Percentiles rank a stretch among this genome's conserved stretches.
These are phyloP conservation scores for Enteromius treurensis DNA, from an alignment of 2,797 vertebrate genomes.

Conservation along the genomic window DNA sequence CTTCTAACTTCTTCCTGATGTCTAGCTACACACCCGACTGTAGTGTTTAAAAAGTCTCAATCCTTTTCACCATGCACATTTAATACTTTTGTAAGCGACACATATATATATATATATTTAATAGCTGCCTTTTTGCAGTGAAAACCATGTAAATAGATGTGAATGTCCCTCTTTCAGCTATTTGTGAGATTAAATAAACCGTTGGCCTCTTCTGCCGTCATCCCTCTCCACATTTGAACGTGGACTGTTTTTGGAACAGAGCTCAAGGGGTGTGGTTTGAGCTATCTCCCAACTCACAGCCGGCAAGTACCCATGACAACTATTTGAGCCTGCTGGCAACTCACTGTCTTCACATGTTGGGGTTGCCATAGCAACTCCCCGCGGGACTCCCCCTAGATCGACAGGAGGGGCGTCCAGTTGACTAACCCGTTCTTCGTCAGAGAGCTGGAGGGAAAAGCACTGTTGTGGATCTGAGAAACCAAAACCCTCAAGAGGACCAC, in stretches of 20 bases:
- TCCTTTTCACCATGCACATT: not conserved
- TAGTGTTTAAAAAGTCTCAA: not conserved
- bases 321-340: constrained; percentile 80
- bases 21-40: not conserved
- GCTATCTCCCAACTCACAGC: constrained; percentile 54
- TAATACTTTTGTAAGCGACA: not conserved
- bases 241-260: constrained; percentile 54
- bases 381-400: constrained; percentile 78
- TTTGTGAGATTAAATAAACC: not conserved
- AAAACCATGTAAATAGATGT: not conserved
- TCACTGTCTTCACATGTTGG: constrained; percentile 80
- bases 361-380: constrained; percentile 83
- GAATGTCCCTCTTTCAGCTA: not conserved
- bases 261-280: constrained; percentile 70
- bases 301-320: constrained; percentile 80
- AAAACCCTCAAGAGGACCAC: constrained; percentile 65
- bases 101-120: constrained; percentile 10
- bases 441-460: constrained; percentile 64
- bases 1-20: not conserved
- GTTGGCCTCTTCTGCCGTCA: constrained; percentile 1
- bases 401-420: constrained; percentile 82
- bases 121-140: not conserved
- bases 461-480: constrained; percentile 51
- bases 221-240: constrained; percentile 32
- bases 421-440: constrained; percentile 81